Base-by-base conservation (phyloP, 1,140 invertebrate genomes). In the Cylas formicarius region DNA sequence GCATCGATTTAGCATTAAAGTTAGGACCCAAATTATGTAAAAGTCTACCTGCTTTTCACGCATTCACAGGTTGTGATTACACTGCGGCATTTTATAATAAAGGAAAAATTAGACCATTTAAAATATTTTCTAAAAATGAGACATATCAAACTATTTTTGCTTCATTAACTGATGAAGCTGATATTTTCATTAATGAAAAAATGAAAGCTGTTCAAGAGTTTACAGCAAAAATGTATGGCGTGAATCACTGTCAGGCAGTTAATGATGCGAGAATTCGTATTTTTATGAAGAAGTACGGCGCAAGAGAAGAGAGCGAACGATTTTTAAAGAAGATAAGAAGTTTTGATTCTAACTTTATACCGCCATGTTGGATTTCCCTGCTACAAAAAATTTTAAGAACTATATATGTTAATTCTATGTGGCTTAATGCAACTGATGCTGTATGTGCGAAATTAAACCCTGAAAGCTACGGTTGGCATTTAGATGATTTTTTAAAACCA, bases 21-120 rank as follows among this genome's bases (percentile, higher is more conserved):
- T 60, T 63, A 45, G 53, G 60, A 34, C 3, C 20, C 5, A 48
- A 21, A 21, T 44, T 66, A 49, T 65, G 60, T 50, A 52, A 19
- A 32, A 38, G 40, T 44, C 46, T 64, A 16, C 55, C 52, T 5
- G 60, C 59, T 0, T 64, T 57, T 31, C 62, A 65, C 53, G 61
- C 59, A 11, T 66, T 50, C 45, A 63, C 62, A 27, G 60, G 63
- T 22, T 63, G 52, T 36, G 59, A 65, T 56, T 64, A 64, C 31
- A 61, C 59, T 9, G 59, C 57, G 18, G 53, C 53, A 28, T 67
- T 65, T 58, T 50, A 56, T 24, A 58, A 58, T 16, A 65, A 63
- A 61, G 61, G 61, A 21, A 65, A 62, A 52, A 44, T 65, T 17
- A 16, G 43, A 44, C 44, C 59, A 57, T 41, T 65, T 61, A 32